These are phyloP conservation scores for Phrynocephalus versicolor DNA, from an alignment of 2,113 vertebrate genomes.

Conservation along the genomic window DNA sequence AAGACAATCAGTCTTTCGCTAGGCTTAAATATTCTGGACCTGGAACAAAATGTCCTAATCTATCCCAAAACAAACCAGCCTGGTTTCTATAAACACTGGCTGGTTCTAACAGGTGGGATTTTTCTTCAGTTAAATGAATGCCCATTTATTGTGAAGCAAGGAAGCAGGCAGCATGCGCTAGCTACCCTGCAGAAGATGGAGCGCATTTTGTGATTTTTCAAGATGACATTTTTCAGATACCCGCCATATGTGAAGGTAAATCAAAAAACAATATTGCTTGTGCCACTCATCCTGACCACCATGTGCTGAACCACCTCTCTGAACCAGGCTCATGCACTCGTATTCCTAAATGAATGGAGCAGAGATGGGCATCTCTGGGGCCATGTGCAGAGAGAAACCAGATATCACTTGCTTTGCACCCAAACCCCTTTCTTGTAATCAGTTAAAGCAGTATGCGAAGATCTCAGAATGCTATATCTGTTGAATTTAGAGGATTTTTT, in stretches of 20 bases:
- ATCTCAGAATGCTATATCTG: too few species aligned
- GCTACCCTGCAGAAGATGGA: not conserved
- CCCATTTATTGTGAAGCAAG: constrained; percentile 22
- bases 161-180: constrained; percentile 11
- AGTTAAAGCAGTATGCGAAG: too few species aligned
- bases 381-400: too few species aligned
- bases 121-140: constrained; percentile 18
- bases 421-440: too few species aligned
- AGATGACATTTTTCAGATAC: not conserved
- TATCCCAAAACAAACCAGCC: constrained; percentile 38
- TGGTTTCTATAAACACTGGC: constrained; percentile 29
- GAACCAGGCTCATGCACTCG: not conserved
- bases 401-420: too few species aligned
- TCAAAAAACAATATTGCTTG: not conserved
- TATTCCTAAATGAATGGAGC: too few species aligned
- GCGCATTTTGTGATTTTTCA: constrained; percentile 32
- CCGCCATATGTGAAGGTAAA: constrained; percentile 8
- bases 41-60: constrained; percentile 48
- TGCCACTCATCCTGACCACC: too few species aligned
- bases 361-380: too few species aligned
- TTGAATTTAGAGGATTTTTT: too few species aligned
- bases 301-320: not conserved
- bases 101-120: not conserved
- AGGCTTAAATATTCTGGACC: constrained; percentile 41
- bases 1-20: constrained; percentile 40